phyloP scores from a whole-genome alignment of 1,140 invertebrate species.

The Drosophila leontia region DNA sequence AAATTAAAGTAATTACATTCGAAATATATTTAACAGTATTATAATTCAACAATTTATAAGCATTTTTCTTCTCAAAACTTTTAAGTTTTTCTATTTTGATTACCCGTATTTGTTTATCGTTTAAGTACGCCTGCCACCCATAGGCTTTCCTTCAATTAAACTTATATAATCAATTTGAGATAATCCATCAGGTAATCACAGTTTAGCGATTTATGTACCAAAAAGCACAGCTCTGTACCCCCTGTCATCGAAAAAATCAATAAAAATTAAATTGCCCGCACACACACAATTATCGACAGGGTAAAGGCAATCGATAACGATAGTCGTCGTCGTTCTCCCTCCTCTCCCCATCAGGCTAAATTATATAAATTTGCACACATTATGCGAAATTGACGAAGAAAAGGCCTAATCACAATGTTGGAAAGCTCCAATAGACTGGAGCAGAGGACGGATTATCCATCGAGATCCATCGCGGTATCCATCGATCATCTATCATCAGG shows the following conservation, averaged over 20 bases:
- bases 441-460: slow-evolving; percentile 9
- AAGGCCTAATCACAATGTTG: slow-evolving; percentile 46
- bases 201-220: slow-evolving; percentile 2
- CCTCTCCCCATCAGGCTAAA: slow-evolving; percentile 25
- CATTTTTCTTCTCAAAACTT: no score
- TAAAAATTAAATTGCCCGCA: slow-evolving; percentile 47
- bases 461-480: slow-evolving; percentile 5
- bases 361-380: slow-evolving; percentile 66
- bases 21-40: no score
- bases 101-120: slow-evolving; percentile 1
- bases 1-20: no score
- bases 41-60: no score
- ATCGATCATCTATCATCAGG: slow-evolving; percentile 23
- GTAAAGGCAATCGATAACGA: slow-evolving; percentile 51
- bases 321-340: slow-evolving; percentile 22
- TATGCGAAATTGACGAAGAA: slow-evolving; percentile 45
- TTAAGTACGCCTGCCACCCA: slow-evolving; percentile 7
- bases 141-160: slow-evolving; percentile 1
- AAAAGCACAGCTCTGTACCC: neutral
- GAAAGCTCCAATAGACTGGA: neutral
- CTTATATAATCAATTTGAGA: slow-evolving; percentile 16
- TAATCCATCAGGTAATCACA: slow-evolving; percentile 28
- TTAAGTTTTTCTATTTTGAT: no score
- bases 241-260: slow-evolving; percentile 44
- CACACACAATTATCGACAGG: slow-evolving; percentile 42